A percentile compares a stretch with the other conserved stretches of the same genome.
phyloP scores from a whole-genome alignment of 2,113 vertebrate species.

The Aythya baeri region DNA sequence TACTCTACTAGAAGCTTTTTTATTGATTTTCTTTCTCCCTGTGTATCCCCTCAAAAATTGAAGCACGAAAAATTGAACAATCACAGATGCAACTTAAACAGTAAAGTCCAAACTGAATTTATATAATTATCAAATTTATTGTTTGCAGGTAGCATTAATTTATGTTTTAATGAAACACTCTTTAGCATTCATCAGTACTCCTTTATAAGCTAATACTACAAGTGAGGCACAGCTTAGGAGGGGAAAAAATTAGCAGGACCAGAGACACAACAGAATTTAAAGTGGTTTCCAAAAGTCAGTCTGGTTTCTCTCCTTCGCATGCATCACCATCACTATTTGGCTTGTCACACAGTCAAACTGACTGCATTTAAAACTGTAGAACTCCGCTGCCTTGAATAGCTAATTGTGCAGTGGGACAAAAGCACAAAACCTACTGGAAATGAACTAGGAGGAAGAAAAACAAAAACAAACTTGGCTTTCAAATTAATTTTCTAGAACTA shows the following conservation, averaged over 20 bases:
- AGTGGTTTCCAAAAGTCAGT: background rate
- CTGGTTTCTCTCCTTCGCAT: background rate
- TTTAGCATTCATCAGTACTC: background rate
- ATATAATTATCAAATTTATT: background rate
- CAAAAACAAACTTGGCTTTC: background rate
- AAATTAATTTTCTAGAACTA: background rate
- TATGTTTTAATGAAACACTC: background rate
- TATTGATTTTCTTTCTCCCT: background rate
- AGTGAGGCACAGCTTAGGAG: background rate
- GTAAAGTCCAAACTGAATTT: background rate
- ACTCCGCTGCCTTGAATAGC: constrained; percentile 4
- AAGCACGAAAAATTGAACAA: background rate
- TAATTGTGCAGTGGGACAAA: background rate
- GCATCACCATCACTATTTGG: background rate
- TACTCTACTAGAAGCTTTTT: background rate
- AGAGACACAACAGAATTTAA: background rate
- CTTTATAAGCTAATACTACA: background rate
- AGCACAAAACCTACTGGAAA: background rate
- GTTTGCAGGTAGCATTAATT: too few relatives aligned
- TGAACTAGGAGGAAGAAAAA: background rate
- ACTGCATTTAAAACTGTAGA: constrained; percentile 29
- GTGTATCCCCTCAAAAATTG: background rate
- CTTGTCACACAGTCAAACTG: background rate
- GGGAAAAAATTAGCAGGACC: background rate
- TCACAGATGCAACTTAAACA: background rate